A percentile compares a stretch with the other conserved stretches of the same genome.
phyloP scores from a whole-genome alignment of 2,113 vertebrate species.

The Miniopterus natalensis region DNA sequence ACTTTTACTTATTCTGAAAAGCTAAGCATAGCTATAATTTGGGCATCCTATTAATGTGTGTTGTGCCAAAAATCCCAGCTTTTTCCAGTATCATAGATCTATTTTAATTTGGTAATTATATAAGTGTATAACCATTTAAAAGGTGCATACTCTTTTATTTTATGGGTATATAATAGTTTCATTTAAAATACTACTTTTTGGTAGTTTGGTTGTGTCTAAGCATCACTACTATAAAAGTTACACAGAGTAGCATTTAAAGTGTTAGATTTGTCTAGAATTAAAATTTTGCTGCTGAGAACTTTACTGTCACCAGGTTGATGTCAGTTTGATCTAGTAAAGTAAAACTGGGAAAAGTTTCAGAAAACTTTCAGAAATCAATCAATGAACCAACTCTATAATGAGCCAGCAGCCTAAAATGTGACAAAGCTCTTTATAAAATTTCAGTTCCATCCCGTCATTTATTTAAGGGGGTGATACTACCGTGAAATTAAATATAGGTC shows the following conservation, averaged over 20 bases:
- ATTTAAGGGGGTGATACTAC: background rate
- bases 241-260: background rate
- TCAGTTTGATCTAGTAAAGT: background rate
- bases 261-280: background rate
- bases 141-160: background rate
- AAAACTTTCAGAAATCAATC: background rate
- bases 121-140: background rate
- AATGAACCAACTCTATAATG: background rate
- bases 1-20: background rate
- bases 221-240: background rate
- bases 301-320: background rate
- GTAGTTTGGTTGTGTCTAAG: background rate
- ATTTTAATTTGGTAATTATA: background rate
- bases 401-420: background rate
- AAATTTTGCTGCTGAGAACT: background rate
- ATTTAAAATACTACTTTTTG: background rate
- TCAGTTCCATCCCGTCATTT: background rate
- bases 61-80: background rate
- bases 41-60: background rate
- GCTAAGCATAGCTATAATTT: background rate
- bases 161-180: background rate
- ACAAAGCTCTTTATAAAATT: background rate
- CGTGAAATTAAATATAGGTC: background rate
- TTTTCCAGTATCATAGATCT: background rate
- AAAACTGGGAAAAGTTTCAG: background rate